Base-by-base conservation (phyloP, 1,140 invertebrate genomes). In the Drosophila sturtevanti region DNA sequence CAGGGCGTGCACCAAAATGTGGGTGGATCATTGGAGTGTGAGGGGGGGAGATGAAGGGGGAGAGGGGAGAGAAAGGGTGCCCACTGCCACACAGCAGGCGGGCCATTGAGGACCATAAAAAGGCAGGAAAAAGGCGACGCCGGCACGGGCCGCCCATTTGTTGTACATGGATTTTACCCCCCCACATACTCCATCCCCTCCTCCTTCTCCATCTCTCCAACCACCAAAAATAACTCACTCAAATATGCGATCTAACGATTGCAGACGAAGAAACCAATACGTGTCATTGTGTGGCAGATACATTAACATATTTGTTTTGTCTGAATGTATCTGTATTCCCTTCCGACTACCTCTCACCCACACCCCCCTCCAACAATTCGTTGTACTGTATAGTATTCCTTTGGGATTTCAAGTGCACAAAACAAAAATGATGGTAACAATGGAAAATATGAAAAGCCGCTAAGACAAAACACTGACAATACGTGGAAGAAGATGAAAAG, bases 291-390 rank as follows among this genome's bases (percentile, higher is more conserved):
- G 68, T 41, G 18, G 54, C 64, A 64, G 64, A 68, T 74, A 89
- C 84, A 89, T 89, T 89, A 89, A 89, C 84, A 89, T 89, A 89
- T 89, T 89, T 89, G 79, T 77, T 77, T 89, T 79, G 79, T 89
- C 85, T 89, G 79, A 18, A 27, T 44, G 72, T 60, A 22, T 38
- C 27, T 12, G 52, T 34, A 5, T 27, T n/a, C 52, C 24, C 51
- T n/a, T n/a, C n/a, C n/a, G n/a, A n/a, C n/a, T n/a, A n/a, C 24
- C 12, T n/a, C 11, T 27, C 11, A 48, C 61, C 59, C 10, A 51
- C 44, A 52, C 16, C 14, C 24, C 55, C 14, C 38, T 6, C 14
- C 11, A 0, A 1, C 14, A 14, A 0, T 37, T 11, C 35, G 4
- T 37, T 37, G 35, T 37, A n/a, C n/a, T n/a, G n/a, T n/a, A n/a